Percentiles rank a stretch among this genome's conserved stretches.
Conservation (phyloP, 1,140 invertebrate genomes). For the Mesaphorura yosii region DNA sequence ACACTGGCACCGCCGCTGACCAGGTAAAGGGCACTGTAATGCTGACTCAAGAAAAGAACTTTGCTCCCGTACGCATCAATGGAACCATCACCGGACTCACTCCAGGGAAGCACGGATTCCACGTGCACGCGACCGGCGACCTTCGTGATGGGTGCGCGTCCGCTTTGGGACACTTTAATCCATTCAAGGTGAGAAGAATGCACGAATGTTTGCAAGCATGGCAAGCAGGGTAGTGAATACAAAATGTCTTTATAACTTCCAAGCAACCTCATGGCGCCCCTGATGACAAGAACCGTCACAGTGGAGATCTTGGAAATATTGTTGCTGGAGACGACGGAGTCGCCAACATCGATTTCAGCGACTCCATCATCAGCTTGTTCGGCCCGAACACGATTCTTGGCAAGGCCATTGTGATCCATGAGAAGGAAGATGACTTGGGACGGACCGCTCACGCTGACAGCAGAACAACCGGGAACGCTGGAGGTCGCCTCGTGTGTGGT, state of each 20-base stretch:
- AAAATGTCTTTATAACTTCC: not conserved
- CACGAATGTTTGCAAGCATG: too few relatives aligned
- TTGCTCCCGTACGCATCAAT: not conserved
- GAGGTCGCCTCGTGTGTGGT: conserved; percentile 42
- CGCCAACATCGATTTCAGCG: conserved; percentile 35
- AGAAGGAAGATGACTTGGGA: conserved; percentile 42
- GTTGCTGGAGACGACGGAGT: conserved; percentile 36
- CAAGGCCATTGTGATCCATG: conserved; percentile 42
- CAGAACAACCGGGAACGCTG: conserved; percentile 44
- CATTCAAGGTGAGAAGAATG: conserved; percentile 30
- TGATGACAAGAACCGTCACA: conserved; percentile 43
- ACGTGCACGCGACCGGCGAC: conserved; percentile 53
- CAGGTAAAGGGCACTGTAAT: not conserved
- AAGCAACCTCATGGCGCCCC: conserved; percentile 47
- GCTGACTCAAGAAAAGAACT: not conserved
- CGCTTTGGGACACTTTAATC: conserved; percentile 41
- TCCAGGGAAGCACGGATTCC: conserved; percentile 9
- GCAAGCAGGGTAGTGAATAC: too few relatives aligned
- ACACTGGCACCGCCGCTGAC: not conserved
- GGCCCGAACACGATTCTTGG: conserved; percentile 42
- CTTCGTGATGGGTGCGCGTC: conserved; percentile 46
- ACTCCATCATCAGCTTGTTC: conserved; percentile 38
- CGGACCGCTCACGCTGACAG: conserved; percentile 38
- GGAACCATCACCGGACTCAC: not conserved
- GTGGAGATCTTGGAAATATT: conserved; percentile 47